Base-by-base conservation (phyloP, 2,888 invertebrate species). In the Hydraecia micacea region DNA sequence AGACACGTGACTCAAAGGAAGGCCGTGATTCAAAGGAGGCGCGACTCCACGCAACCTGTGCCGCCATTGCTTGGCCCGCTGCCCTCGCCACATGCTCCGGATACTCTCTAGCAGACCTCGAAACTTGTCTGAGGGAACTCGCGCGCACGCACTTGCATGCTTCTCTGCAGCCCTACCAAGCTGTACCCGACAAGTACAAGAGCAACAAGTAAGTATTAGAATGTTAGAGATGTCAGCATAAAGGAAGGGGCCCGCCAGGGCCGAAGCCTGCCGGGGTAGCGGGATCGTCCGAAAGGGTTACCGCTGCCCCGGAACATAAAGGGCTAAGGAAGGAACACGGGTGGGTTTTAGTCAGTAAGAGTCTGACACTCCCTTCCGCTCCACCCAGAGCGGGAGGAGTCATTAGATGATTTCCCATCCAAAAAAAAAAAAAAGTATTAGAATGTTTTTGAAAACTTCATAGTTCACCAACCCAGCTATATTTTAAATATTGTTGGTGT, bases 121-220 rank as follows among this genome's bases (percentile, higher is more conserved):
- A 97, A 85, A 95, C 97, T 32, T 98, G 98, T 85, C 96, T 99
- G 76, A 95, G 97, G 49, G 97, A 98, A 90, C 97, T 99, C 79
- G 97, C 97, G 78, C 97, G 97, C 89, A 97, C 98, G 25, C 98
- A 98, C 93, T 93, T 96, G 71, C 97, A 97, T 91, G 98, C 98
- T 6, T 93, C 97, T 13, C 96, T 95, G 63, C 97, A 98, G 88
- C 97, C 97, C 62, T 99, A 99, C 92, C 98, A 98, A 93, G 99
- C 99, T 70, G 98, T 99, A 86, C 97, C 98, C 86, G 99, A 99
- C 92, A 99, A 99, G 96, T 99, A 99, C 96, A 98, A 98, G 94
- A 97, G 95, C 87, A 97, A 97, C 93, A 98, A 98, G 97, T 98
- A 90, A 95, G 97, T 94, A 65, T 58, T 65, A 9, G 11, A 42